phyloP scores from a whole-genome alignment of 1,140 invertebrate genomes.

The Sminthurides bifidus region DNA sequence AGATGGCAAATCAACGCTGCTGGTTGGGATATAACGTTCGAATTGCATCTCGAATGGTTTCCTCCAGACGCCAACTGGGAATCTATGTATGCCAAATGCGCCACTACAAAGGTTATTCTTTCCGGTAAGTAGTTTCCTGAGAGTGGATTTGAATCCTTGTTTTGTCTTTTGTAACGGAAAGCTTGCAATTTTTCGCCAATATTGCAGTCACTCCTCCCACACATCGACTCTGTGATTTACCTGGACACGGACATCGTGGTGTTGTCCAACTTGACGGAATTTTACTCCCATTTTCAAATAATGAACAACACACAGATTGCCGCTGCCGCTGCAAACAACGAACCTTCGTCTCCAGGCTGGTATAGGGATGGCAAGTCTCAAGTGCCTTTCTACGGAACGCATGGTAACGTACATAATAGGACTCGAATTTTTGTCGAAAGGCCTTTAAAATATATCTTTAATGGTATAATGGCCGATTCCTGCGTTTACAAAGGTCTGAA shows the following conservation, averaged over 20 bases:
- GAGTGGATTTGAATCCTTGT: conserved; percentile 20
- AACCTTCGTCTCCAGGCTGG: conserved; percentile 83
- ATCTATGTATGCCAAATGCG: conserved; percentile 82
- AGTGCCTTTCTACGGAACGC: conserved; percentile 86
- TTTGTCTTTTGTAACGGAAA: background rate
- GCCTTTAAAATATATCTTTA: no score
- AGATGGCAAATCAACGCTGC: conserved; percentile 54
- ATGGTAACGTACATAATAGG: no score
- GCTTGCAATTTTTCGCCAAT: conserved; percentile 2
- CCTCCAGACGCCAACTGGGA: conserved; percentile 65
- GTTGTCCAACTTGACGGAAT: conserved; percentile 60
- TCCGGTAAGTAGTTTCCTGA: conserved; percentile 50
- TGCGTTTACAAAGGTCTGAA: no score
- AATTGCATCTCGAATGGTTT: conserved; percentile 63
- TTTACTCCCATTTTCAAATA: conserved; percentile 68
- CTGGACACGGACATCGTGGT: conserved; percentile 87
- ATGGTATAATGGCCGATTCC: no score
- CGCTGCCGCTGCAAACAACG: conserved; percentile 75
- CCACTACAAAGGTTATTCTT: conserved; percentile 81
- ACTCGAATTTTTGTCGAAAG: no score
- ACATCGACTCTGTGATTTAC: conserved; percentile 77
- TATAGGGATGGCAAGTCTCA: conserved; percentile 90
- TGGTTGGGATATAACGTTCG: conserved; percentile 53
- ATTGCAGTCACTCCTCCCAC: conserved; percentile 57
- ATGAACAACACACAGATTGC: conserved; percentile 83